phyloP scores from a whole-genome alignment of 2,113 vertebrate genomes.

The Laterallus jamaicensis region DNA sequence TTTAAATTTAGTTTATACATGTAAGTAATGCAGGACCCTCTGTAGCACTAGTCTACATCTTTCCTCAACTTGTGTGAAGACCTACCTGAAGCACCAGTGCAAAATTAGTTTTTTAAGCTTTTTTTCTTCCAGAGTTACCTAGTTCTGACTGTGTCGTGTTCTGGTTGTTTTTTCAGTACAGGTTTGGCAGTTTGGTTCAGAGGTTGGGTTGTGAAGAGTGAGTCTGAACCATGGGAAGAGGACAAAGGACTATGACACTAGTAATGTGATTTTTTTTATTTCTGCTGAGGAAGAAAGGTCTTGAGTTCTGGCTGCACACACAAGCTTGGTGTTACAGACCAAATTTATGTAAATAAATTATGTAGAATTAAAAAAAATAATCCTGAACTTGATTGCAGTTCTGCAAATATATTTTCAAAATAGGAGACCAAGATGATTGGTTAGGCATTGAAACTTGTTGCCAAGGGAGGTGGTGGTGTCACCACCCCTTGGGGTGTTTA shows the following conservation, averaged over 20 bases:
- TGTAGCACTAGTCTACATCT: neutral
- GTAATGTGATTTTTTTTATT: neutral
- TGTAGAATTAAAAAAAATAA: neutral
- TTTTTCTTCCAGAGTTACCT: neutral
- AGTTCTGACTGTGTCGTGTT: neutral
- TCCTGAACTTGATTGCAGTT: neutral
- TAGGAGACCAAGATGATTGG: neutral
- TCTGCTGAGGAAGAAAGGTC: neutral
- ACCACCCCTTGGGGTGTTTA: too few species aligned
- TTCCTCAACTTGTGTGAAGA: neutral
- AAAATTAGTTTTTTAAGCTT: neutral
- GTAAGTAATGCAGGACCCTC: neutral
- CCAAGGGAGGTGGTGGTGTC: too few species aligned
- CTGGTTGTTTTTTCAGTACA: neutral
- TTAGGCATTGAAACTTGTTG: too few species aligned
- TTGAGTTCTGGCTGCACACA: neutral
- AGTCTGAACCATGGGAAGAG: neutral
- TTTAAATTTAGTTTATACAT: neutral
- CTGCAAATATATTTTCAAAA: neutral
- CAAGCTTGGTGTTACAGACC: neutral
- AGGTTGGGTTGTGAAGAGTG: neutral
- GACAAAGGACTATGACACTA: neutral
- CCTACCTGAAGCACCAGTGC: neutral
- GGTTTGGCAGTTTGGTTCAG: accelerated
- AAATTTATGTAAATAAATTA: neutral